Evolutionary conservation across 2,113 vertebrate genomes (phyloP), one percentile per base, ranked within the genome.

Genomic region (Lasiurus borealis): DNA sequence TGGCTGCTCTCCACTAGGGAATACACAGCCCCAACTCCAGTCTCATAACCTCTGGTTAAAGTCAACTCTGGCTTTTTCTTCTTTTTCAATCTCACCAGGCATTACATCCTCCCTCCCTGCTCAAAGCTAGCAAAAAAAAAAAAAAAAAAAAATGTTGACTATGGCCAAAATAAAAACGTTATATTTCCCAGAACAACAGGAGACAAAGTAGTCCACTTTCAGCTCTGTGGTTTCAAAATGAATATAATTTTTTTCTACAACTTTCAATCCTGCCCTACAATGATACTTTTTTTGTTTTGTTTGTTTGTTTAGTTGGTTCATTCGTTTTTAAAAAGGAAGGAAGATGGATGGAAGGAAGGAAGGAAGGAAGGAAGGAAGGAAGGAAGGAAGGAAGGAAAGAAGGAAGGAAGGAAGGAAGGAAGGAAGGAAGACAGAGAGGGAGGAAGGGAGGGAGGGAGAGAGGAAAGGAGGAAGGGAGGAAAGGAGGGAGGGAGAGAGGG

Each of bases 51-150:
- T 76, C 19, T 66, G 25, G 46, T 54, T 82, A 91, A 90, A 82
- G 36, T 57, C 72, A 82, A 15, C 36, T 75, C 77, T 36, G 44
- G 27, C 6, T 75, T 69, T 71, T 83, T 69, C 76, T 90, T 76
- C 66, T 52, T 62, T 85, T 69, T n/a, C 46, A 50, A 7, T 86
- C 81, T 92, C 13, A 90, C 34, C 64, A 83, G 29, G 52, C 57
- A 5, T 93, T 34, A n/a, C 44, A 29, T 52, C 31, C 11, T 72
- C 68, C 50, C 5, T 57, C 19, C 27, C 40, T 54, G 46, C 23
- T 92, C 62, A 80, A 68, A 87, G 23, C n/a, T 66, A 66, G 31
- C 71, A 78, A 91, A 36, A 59, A 40, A 40, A 40, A 78, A 91
- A 36, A 59, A 40, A 40, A 40, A 57, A 40, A 40, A 40, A 59